Evolutionary conservation across 92 coral and sea anemone species (phyloP).

Genomic region (Anthopleura xanthogrammica): DNA sequence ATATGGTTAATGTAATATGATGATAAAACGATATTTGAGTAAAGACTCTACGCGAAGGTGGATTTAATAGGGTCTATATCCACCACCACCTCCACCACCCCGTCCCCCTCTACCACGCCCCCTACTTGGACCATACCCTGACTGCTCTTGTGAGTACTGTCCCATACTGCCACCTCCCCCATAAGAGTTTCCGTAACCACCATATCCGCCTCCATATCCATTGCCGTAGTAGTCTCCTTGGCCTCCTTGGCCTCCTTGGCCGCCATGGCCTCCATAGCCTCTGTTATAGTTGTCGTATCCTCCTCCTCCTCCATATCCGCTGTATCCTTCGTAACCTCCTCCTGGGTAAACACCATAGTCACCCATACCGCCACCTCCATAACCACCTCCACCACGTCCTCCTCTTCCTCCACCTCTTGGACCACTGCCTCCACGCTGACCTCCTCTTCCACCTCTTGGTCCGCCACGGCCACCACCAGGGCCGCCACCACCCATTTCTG

Average conservation of each 20-base stretch:
- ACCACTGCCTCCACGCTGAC: conserved; percentile 56
- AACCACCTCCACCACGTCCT: conserved; percentile 39
- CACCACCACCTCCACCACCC: conserved; percentile 56
- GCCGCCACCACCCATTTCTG: conserved; percentile 61
- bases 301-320: conserved; percentile 32
- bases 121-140: conserved; percentile 80
- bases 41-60: not conserved
- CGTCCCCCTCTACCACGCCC: conserved; percentile 67
- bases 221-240: not conserved
- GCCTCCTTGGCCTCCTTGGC: conserved; percentile 31
- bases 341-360: conserved; percentile 27
- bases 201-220: conserved; percentile 19
- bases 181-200: conserved; percentile 31
- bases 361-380: conserved; percentile 30
- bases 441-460: conserved; percentile 53
- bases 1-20: not conserved
- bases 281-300: conserved; percentile 9
- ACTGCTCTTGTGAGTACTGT: conserved; percentile 61
- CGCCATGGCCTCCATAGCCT: conserved; percentile 10
- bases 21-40: not conserved
- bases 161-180: conserved; percentile 53
- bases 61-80: conserved; percentile 56
- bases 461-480: conserved; percentile 62
- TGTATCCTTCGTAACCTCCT: conserved; percentile 49
- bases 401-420: conserved; percentile 48